Evolutionary conservation across 1,140 invertebrate genomes (phyloP).

Genomic region (Saxidomus purpurata): DNA sequence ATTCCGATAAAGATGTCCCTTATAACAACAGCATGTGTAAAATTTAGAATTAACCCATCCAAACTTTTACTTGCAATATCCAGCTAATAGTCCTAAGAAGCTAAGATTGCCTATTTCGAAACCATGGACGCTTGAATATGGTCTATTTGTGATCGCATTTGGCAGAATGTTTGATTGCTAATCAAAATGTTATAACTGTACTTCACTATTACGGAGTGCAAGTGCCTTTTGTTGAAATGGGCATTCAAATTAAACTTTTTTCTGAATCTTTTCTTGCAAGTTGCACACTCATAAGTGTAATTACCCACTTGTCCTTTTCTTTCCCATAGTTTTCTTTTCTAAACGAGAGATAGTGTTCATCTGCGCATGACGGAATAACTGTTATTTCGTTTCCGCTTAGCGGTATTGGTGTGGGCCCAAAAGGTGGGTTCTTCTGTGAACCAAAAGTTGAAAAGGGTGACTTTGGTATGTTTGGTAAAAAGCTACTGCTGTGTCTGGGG

Average conservation of each 20-base stretch:
- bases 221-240: constrained; percentile 12
- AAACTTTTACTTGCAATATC: no score
- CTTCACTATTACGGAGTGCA: constrained; percentile 6
- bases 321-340: constrained; percentile 61
- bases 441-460: background rate
- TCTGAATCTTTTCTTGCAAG: constrained; percentile 47
- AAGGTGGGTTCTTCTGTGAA: background rate
- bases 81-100: no score
- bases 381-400: constrained; percentile 36
- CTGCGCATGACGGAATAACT: constrained; percentile 21
- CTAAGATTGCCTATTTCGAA: no score
- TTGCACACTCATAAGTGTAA: constrained; percentile 32
- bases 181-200: no score
- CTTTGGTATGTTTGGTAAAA: background rate
- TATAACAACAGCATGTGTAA: no score
- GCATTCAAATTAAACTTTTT: constrained; percentile 33
- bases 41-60: no score
- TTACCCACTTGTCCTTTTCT: constrained; percentile 61
- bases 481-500: background rate
- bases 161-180: no score
- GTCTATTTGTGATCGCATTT: no score
- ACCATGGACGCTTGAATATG: no score
- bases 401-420: background rate
- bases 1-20: no score
- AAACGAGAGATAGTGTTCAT: constrained; percentile 48